Evolutionary conservation across 2,888 invertebrate genomes (phyloP).

Genomic region (Melipona bicolor): DNA sequence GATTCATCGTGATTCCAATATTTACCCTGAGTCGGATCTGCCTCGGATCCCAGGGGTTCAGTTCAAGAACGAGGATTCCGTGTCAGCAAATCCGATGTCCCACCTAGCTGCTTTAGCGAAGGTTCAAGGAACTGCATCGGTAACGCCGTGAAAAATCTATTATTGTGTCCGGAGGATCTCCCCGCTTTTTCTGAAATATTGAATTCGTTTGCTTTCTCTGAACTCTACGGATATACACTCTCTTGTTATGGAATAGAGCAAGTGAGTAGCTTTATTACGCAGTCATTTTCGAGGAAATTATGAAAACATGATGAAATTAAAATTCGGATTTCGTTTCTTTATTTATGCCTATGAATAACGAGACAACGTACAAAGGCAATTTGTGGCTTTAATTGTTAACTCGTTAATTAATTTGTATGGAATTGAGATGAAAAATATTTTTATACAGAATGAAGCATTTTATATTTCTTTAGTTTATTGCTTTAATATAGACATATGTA

Average conservation of each 20-base stretch:
- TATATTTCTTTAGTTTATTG: too few relatives aligned
- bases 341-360: too few relatives aligned
- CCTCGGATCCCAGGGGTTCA: conserved; percentile 77
- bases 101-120: conserved; percentile 70
- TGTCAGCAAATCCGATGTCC: conserved; percentile 68
- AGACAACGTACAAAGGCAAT: too few relatives aligned
- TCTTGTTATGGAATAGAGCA: not conserved
- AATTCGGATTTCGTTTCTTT: too few relatives aligned
- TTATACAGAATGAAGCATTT: too few relatives aligned
- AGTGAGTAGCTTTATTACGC: not conserved
- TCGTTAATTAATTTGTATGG: too few relatives aligned
- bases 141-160: conserved; percentile 55
- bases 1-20: conserved; percentile 74
- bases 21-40: conserved; percentile 72
- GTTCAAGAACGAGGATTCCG: conserved; percentile 57
- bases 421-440: too few relatives aligned
- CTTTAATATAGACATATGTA: too few relatives aligned
- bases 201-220: not conserved
- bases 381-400: too few relatives aligned
- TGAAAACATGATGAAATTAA: not conserved
- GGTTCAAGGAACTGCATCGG: conserved; percentile 75
- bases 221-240: not conserved
- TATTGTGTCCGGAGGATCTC: conserved; percentile 27
- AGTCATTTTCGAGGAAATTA: not conserved
- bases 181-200: conserved; percentile 5